phyloP scores from a whole-genome alignment of 2,888 invertebrate species.

The Tupiocoris notatus region DNA sequence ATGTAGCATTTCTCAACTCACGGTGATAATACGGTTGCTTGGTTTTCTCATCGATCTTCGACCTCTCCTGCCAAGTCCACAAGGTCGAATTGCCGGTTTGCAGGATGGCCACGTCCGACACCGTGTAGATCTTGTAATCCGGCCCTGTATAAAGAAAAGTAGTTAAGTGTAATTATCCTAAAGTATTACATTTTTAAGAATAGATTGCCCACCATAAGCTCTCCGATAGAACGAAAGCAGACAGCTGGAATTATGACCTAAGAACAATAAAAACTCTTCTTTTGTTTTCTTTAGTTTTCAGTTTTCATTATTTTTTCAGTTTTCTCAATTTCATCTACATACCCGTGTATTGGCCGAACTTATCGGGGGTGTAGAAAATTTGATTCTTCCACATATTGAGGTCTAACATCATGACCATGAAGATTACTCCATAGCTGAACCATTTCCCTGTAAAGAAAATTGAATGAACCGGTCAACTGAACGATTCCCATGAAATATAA shows the following conservation, averaged over 20 bases:
- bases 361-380: slow-evolving; percentile 56
- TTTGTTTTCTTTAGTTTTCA: not conserved
- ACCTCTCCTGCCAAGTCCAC: slow-evolving; percentile 54
- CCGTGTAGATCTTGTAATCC: slow-evolving; percentile 53
- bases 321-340: too few species aligned
- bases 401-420: slow-evolving; percentile 57
- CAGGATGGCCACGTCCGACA: slow-evolving; percentile 52
- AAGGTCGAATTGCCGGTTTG: slow-evolving; percentile 51
- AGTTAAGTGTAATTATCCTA: not conserved
- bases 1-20: too few species aligned
- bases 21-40: slow-evolving; percentile 53
- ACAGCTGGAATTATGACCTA: too few species aligned
- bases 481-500: not conserved
- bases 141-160: slow-evolving; percentile 47
- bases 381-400: slow-evolving; percentile 60
- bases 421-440: slow-evolving; percentile 59
- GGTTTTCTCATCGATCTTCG: slow-evolving; percentile 54
- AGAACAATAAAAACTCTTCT: too few species aligned
- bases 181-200: not conserved
- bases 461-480: not conserved
- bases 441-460: slow-evolving; percentile 55
- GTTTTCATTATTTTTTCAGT: too few species aligned
- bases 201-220: too few species aligned
- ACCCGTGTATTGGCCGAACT: slow-evolving; percentile 57
- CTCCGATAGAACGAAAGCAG: too few species aligned